Percentiles rank a stretch among this genome's conserved stretches.
These are phyloP conservation scores for Peromyscus nudipes DNA, from an alignment of 2,797 vertebrate species.

Conservation along the genomic window DNA sequence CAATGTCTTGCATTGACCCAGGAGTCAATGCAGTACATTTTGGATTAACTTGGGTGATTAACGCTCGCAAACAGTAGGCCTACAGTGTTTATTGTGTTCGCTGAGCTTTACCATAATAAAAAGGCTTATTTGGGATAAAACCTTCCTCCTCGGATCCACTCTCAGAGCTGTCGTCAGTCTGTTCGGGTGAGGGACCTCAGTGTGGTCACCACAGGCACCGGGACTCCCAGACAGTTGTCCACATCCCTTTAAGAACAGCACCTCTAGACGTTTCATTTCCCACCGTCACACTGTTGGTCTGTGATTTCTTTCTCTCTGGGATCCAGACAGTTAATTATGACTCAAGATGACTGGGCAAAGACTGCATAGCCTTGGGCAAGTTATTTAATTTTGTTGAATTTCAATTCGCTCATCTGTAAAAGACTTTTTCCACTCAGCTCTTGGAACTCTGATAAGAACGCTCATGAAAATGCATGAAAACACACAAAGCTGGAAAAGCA, in stretches of 20 bases:
- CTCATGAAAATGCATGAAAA: background rate
- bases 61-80: background rate
- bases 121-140: background rate
- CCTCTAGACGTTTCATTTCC: background rate
- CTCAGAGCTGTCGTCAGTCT: background rate
- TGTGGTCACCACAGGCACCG: fast-evolving
- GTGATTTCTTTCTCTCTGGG: background rate
- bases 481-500: background rate
- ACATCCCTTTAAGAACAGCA: background rate
- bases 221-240: background rate
- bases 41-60: background rate
- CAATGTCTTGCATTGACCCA: background rate
- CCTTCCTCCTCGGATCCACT: background rate
- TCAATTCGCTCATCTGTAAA: background rate
- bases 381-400: background rate
- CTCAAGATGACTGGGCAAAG: background rate
- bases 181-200: background rate
- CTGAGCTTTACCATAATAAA: background rate
- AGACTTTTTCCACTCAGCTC: background rate
- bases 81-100: background rate
- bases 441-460: background rate
- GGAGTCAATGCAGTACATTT: background rate
- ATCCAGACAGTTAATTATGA: background rate
- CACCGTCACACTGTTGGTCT: fast-evolving
- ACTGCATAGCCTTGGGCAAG: too few relatives aligned